Percentiles rank a stretch among this genome's conserved stretches.
phyloP scores from a whole-genome alignment of 37 sponge, comb jelly and placozoan species.

The Agelas oroides region DNA sequence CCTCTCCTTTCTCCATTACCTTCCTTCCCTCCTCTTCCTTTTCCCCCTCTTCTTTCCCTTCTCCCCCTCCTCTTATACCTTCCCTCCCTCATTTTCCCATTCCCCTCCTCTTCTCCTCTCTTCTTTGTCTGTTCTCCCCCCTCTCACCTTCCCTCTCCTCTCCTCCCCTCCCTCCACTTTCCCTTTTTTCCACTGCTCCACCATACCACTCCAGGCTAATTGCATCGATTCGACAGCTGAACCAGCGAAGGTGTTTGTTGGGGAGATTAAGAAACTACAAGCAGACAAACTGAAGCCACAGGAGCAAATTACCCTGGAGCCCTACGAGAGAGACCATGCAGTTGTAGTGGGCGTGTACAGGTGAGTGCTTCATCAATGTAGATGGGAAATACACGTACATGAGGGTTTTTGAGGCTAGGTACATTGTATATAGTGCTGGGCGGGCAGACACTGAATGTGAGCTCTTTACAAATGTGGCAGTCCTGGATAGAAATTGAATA shows the following conservation, averaged over 20 bases:
- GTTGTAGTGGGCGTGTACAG: slow-evolving; percentile 97
- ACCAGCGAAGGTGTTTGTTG: slow-evolving; percentile 97
- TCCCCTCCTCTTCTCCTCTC: too few relatives aligned
- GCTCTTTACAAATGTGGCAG: too few relatives aligned
- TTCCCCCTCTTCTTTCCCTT: neutral
- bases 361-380: too few relatives aligned
- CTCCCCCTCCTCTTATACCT: neutral
- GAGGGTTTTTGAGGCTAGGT: too few relatives aligned
- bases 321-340: slow-evolving; percentile 98
- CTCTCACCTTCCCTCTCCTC: neutral
- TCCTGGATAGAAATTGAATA: too few relatives aligned
- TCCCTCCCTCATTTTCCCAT: neutral
- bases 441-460: too few relatives aligned
- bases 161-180: neutral
- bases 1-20: neutral
- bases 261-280: slow-evolving; percentile 94
- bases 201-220: slow-evolving; percentile 98
- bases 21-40: neutral
- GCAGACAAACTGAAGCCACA: slow-evolving; percentile 96
- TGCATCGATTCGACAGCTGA: slow-evolving; percentile 98
- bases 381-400: too few relatives aligned
- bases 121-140: too few relatives aligned
- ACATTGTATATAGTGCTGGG: too few relatives aligned
- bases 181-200: too few relatives aligned
- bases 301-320: slow-evolving; percentile 97